A percentile compares a stretch with the other conserved stretches of the same genome.
phyloP scores from a whole-genome alignment of 1,140 invertebrate genomes.

The Diorhabda carinulata region DNA sequence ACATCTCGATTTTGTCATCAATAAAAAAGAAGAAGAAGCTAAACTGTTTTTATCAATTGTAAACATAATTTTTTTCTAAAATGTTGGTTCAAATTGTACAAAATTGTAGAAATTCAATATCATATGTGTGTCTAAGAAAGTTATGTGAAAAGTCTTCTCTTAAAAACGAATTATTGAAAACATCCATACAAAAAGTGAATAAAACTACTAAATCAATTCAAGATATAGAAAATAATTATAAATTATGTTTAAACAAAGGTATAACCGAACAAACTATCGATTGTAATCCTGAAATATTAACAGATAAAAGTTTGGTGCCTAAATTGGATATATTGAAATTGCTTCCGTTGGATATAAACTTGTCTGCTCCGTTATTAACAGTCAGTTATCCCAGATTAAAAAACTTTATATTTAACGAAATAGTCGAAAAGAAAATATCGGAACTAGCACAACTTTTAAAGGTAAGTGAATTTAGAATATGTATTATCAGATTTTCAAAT shows the following conservation, averaged over 20 bases:
- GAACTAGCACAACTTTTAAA: conserved; percentile 26
- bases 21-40: too few species aligned
- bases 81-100: too few species aligned
- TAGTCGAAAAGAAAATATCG: conserved; percentile 23
- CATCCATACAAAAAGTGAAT: too few species aligned
- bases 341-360: conserved; percentile 27
- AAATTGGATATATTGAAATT: conserved; percentile 34
- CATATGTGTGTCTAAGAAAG: too few species aligned
- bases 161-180: too few species aligned
- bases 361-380: conserved; percentile 25
- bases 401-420: conserved; percentile 23
- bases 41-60: too few species aligned
- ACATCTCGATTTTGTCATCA: too few species aligned
- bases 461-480: conserved; percentile 19
- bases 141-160: too few species aligned
- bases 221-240: conserved; percentile 30
- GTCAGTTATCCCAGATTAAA: conserved; percentile 21
- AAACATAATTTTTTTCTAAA: too few species aligned
- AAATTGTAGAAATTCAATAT: too few species aligned
- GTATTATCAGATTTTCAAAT: conserved; percentile 3
- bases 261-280: conserved; percentile 28
- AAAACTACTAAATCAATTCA: not conserved
- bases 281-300: conserved; percentile 36
- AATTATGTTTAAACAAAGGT: conserved; percentile 23
- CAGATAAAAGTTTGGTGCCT: conserved; percentile 18